Conservation (phyloP, 2,888 invertebrate species). For the Calliphora vomitoria region DNA sequence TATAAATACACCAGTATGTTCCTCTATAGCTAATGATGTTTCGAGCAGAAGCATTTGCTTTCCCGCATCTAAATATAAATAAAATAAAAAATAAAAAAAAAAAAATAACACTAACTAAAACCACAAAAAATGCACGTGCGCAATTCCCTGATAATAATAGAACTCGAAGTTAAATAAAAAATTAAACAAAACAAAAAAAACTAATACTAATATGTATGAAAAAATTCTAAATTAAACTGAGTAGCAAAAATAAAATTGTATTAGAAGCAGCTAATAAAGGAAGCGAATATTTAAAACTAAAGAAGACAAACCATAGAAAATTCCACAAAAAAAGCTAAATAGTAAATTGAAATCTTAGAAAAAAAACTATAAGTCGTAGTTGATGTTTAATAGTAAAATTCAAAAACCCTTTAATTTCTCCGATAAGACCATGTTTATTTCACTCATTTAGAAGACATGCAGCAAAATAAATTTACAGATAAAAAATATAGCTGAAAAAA, state of each 20-base stretch:
- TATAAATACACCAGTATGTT: slow-evolving; percentile 18
- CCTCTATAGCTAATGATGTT: slow-evolving; percentile 54
- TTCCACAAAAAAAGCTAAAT: neutral
- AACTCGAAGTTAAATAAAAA: slow-evolving; percentile 48
- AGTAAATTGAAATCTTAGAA: neutral
- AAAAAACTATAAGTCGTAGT: neutral
- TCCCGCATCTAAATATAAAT: slow-evolving; percentile 5
- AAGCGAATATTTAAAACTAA: neutral
- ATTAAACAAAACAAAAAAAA: slow-evolving; percentile 4
- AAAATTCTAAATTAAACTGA: slow-evolving; percentile 35
- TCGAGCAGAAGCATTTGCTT: slow-evolving; percentile 52
- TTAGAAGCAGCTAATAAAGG: slow-evolving; percentile 31
- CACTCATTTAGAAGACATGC: neutral
- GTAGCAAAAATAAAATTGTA: slow-evolving; percentile 8
- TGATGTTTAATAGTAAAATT: neutral
- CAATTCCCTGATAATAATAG: slow-evolving; percentile 65
- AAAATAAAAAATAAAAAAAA: slow-evolving; percentile 2
- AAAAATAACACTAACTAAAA: slow-evolving; percentile 22
- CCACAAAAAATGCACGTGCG: slow-evolving; percentile 70
- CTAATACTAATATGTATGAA: neutral
- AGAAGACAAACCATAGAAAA: slow-evolving; percentile 11
- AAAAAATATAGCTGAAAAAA: neutral
- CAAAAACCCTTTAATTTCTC: slow-evolving; percentile 13
- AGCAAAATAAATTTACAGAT: neutral
- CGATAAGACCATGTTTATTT: neutral